Percentiles rank a stretch among this genome's conserved stretches.
These are phyloP conservation scores for Pentamera pediparva DNA, from an alignment of 53 echinoderm and acorn worm genomes.

Conservation along the genomic window DNA sequence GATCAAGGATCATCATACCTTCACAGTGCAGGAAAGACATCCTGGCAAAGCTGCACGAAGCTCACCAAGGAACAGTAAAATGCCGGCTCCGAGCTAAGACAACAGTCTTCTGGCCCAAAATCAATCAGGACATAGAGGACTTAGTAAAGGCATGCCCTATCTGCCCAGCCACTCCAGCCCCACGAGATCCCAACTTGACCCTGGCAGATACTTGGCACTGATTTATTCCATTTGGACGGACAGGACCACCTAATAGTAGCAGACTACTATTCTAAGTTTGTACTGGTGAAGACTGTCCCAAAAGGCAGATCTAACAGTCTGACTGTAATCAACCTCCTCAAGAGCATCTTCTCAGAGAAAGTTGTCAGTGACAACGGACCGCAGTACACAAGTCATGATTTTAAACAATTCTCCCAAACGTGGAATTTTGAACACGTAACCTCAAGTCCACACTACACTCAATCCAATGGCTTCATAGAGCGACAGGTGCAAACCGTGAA, in stretches of 20 bases:
- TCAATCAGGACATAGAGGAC: constrained; percentile 36
- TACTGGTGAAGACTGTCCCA: constrained; percentile 33
- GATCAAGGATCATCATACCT: constrained; percentile 28
- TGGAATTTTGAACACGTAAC: constrained; percentile 42
- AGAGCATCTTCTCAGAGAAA: constrained; percentile 38
- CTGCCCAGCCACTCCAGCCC: constrained; percentile 43
- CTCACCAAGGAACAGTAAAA: constrained; percentile 40
- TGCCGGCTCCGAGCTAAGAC: constrained; percentile 38
- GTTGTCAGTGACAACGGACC: constrained; percentile 50
- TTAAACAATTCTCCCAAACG: constrained; percentile 11
- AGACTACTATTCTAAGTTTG: constrained; percentile 54
- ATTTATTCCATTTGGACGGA: constrained; percentile 28
- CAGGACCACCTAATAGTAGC: constrained; percentile 37
- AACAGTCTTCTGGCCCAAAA: constrained; percentile 35
- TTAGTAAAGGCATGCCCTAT: constrained; percentile 10
- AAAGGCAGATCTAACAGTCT: constrained; percentile 10
- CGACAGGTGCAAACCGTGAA: constrained; percentile 49
- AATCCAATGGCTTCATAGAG: constrained; percentile 42
- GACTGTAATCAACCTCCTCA: constrained; percentile 24
- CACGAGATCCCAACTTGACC: constrained; percentile 42
- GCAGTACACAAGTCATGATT: not conserved
- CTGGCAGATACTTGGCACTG: constrained; percentile 40
- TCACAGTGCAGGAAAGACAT: constrained; percentile 3
- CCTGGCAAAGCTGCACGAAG: constrained; percentile 15
- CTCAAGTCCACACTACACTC: constrained; percentile 48